These are phyloP conservation scores for Caenorhabditis virilis DNA, from an alignment of 2,888 invertebrate species.

Conservation along the genomic window DNA sequence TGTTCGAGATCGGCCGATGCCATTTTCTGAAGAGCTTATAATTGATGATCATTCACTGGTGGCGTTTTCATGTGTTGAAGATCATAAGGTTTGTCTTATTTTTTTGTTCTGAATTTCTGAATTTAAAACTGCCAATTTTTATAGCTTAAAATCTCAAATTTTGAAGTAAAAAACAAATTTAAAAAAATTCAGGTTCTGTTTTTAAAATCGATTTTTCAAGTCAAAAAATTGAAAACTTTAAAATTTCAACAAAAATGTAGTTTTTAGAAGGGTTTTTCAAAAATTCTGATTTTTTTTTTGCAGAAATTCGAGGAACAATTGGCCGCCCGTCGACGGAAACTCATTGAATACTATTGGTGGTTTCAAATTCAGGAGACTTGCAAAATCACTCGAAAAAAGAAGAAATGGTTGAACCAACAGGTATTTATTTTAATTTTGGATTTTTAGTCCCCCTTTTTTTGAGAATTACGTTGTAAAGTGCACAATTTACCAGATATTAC, in stretches of 20 bases:
- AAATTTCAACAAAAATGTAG: background rate
- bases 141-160: no score
- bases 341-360: conserved; percentile 3
- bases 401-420: background rate
- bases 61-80: conserved; percentile 15
- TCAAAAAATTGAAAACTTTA: conserved; percentile 1
- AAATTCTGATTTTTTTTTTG: background rate
- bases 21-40: conserved; percentile 29
- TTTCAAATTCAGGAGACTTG: background rate
- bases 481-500: no score
- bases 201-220: background rate
- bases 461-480: no score
- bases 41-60: conserved; percentile 25
- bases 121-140: no score
- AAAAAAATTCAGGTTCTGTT: background rate
- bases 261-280: no score
- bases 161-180: no score
- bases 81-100: conserved; percentile 16
- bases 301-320: conserved; percentile 3
- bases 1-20: conserved; percentile 20
- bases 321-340: background rate
- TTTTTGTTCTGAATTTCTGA: no score
- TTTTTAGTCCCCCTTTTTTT: no score
- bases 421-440: no score
- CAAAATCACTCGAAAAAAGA: background rate